Base-by-base conservation (phyloP, 2,888 invertebrate genomes). In the Aphidoletes aphidimyza region DNA sequence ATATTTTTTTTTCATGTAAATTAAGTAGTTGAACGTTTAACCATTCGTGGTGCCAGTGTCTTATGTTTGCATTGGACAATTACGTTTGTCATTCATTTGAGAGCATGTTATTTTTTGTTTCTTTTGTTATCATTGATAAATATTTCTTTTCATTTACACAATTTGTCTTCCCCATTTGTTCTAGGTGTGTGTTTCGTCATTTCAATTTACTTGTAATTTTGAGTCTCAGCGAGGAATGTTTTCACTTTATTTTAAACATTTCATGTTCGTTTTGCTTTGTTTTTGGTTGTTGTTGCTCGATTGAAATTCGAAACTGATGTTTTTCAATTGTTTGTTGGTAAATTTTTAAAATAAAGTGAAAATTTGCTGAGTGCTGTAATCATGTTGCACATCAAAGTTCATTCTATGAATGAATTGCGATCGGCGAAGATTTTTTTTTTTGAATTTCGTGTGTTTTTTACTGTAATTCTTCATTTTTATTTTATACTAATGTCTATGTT, bases 361-460 rank as follows among this genome's bases (percentile, higher is more conserved):
- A 69, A 69, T 69, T n/a, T 69, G 69, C 69, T 69, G 69, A 69
- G 26, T 69, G 5, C 6, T 22, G 6, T 47, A 54, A 54, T 54
- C 6, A 30, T 69, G 69, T 39, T 83, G 83, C 45, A 83, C 45
- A 45, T 83, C 42, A 83, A 45, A 45, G 26, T 39, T 45, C 39
- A 42, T 83, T 83, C 45, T 83, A 45, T 45, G 45, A 83, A 83
- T 83, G 45, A 26, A 26, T 45, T 83, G 26, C 45, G 26, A 11
- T 83, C 30, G 83, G n/a, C n/a, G n/a, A n/a, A n/a, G n/a, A n/a
- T n/a, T 78, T 78, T 26, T n/a, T 8, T 54, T 78, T 78, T 36
- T 8, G 19, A 17, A 36, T 19, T 78, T 36, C 0, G 1, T 54
- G 3, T 54, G 54, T 54, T n/a, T n/a, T n/a, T 54, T 54, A 11